These are phyloP conservation scores for Anolis apletophallus DNA, from an alignment of 2,797 vertebrate species.

Conservation along the genomic window DNA sequence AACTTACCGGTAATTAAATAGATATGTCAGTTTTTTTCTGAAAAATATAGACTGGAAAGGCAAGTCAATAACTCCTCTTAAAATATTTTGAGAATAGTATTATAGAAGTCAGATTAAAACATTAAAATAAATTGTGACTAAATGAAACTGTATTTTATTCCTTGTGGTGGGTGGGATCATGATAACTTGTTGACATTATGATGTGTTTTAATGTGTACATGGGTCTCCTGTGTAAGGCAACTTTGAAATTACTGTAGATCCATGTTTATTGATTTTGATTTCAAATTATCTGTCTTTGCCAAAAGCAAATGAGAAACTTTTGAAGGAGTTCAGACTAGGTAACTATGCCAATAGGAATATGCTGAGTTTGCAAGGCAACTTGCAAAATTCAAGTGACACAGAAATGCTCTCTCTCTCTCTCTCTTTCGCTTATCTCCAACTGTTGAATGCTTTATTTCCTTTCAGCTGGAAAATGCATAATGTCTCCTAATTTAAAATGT, in stretches of 20 bases:
- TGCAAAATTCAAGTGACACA: background rate
- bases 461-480: background rate
- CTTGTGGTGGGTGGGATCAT: background rate
- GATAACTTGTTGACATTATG: background rate
- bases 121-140: background rate
- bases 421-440: no score
- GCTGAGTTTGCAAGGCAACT: background rate
- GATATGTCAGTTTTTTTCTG: background rate
- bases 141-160: background rate
- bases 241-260: background rate
- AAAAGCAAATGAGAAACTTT: background rate
- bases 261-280: background rate
- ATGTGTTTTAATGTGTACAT: constrained; percentile 43
- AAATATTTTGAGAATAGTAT: constrained; percentile 30
- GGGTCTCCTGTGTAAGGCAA: constrained; percentile 27
- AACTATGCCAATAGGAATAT: background rate
- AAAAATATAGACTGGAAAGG: constrained; percentile 25
- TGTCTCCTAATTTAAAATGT: background rate
- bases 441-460: background rate
- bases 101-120: background rate
- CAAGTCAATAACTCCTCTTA: constrained; percentile 35
- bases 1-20: constrained; percentile 37
- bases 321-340: background rate
- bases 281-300: background rate
- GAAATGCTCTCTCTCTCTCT: background rate